Base-by-base conservation (phyloP, 2,888 invertebrate genomes). In the Prosopocoilus inquinatus region DNA sequence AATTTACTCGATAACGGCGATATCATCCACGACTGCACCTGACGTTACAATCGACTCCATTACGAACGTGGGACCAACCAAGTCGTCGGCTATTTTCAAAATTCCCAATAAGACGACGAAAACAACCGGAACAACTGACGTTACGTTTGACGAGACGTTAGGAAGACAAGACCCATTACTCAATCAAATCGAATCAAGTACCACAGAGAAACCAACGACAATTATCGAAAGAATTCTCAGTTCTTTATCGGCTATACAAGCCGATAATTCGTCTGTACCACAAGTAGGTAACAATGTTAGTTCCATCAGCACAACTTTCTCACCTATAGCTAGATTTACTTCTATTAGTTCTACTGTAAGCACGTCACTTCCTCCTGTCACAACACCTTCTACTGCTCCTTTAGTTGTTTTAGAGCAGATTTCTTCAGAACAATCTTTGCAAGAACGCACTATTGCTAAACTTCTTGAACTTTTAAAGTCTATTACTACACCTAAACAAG, bases 211-310 rank as follows among this genome's bases (percentile, higher is more conserved):
- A 69, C 75, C 76, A 32, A 76, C 77, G 9, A 76, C 78, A 16
- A 71, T 78, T 54, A 77, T 78, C 56, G 76, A 78, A 67, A 70
- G 70, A 68, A 78, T 78, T 56, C 66, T 77, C 56, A 75, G 68
- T 63, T 77, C 77, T 49, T 62, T 78, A 45, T 72, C 74, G 45
- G 76, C 76, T 49, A 75, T 78, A 58, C 75, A 77, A 66, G 73
- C 72, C 55, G 62, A 61, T 9, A 63, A 66, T 32, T 64, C 64
- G 39, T 62, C 65, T 52, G 62, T 59, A 53, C 47, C 59, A 48
- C 71, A 74, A 71, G 75, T 75, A 75, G 75, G 75, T 75, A 73
- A 63, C 61, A 69, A 70, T 66, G 70, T 69, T 66, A 72, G 70
- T 65, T 71, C 70, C 50, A 64, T 73, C 63, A 70, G 68, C 50